Conservation (phyloP, 2,113 vertebrate species). For the Tetrao urogallus region DNA sequence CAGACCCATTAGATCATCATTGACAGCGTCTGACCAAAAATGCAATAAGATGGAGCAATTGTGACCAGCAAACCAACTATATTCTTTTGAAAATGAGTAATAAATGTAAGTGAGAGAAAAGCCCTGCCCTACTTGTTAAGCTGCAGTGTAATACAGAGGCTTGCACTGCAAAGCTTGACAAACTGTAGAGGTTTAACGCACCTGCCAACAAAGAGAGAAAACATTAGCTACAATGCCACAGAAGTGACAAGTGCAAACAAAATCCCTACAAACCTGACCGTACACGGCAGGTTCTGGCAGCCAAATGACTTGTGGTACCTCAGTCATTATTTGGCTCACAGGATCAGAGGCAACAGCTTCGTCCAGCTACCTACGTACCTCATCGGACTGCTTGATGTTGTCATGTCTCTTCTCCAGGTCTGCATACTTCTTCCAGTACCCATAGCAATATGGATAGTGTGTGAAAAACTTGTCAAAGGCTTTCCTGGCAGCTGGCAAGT, state of each 20-base stretch:
- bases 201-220: slow-evolving; percentile 91
- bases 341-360: slow-evolving; percentile 66
- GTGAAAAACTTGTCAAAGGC: slow-evolving; percentile 95
- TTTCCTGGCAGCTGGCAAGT: slow-evolving; percentile 86
- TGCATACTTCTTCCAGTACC: slow-evolving; percentile 99
- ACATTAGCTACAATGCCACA: slow-evolving; percentile 86
- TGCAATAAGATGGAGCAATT: slow-evolving; percentile 89
- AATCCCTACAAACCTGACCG: slow-evolving; percentile 77
- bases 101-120: slow-evolving; percentile 85
- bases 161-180: slow-evolving; percentile 90
- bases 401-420: slow-evolving; percentile 94
- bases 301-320: slow-evolving; percentile 67
- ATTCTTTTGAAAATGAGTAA: slow-evolving; percentile 83
- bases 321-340: slow-evolving; percentile 76
- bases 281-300: slow-evolving; percentile 78
- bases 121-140: slow-evolving; percentile 89
- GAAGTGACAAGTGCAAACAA: slow-evolving; percentile 83
- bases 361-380: slow-evolving; percentile 83
- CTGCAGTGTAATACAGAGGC: slow-evolving; percentile 89
- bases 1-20: slow-evolving; percentile 90
- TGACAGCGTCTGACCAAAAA: slow-evolving; percentile 91
- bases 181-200: slow-evolving; percentile 88
- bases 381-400: slow-evolving; percentile 91
- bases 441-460: slow-evolving; percentile 97
- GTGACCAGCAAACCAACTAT: slow-evolving; percentile 86